Evolutionary conservation across 2,113 vertebrate genomes (phyloP).

Genomic region (Pelobates fuscus): DNA sequence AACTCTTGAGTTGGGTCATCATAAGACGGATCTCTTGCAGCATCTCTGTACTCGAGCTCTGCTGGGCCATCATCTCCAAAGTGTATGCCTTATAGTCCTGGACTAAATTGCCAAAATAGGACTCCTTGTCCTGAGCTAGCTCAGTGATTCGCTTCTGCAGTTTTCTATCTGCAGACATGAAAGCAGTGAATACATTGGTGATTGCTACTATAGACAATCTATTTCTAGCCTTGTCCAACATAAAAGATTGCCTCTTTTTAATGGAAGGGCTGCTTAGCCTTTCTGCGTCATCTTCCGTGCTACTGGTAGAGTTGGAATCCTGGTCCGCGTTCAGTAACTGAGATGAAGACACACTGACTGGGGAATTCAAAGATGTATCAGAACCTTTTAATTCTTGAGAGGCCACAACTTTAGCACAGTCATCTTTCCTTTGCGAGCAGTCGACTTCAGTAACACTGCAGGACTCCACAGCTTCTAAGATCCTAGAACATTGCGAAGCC

Average conservation of each 20-base stretch:
- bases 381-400: slow-evolving; percentile 59
- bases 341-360: slow-evolving; percentile 60
- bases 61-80: slow-evolving; percentile 88
- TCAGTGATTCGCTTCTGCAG: slow-evolving; percentile 89
- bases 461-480: accelerated
- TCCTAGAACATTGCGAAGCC: accelerated
- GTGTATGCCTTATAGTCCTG: slow-evolving; percentile 88
- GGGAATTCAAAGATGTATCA: slow-evolving; percentile 75
- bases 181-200: slow-evolving; percentile 78
- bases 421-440: neutral
- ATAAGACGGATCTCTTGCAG: slow-evolving; percentile 95
- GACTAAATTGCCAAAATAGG: slow-evolving; percentile 92
- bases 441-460: neutral
- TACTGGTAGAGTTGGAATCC: slow-evolving; percentile 90
- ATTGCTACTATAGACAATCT: slow-evolving; percentile 82
- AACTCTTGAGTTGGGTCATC: slow-evolving; percentile 97
- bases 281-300: slow-evolving; percentile 89
- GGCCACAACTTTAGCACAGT: slow-evolving; percentile 14
- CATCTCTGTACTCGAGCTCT: slow-evolving; percentile 89
- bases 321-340: slow-evolving; percentile 62
- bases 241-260: slow-evolving; percentile 80
- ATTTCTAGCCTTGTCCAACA: slow-evolving; percentile 82
- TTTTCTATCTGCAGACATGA: slow-evolving; percentile 85
- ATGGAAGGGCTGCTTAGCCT: slow-evolving; percentile 44
- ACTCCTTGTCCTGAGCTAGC: slow-evolving; percentile 83